Conservation (phyloP, 2,888 invertebrate species). For the Psylliodes chrysocephalus region DNA sequence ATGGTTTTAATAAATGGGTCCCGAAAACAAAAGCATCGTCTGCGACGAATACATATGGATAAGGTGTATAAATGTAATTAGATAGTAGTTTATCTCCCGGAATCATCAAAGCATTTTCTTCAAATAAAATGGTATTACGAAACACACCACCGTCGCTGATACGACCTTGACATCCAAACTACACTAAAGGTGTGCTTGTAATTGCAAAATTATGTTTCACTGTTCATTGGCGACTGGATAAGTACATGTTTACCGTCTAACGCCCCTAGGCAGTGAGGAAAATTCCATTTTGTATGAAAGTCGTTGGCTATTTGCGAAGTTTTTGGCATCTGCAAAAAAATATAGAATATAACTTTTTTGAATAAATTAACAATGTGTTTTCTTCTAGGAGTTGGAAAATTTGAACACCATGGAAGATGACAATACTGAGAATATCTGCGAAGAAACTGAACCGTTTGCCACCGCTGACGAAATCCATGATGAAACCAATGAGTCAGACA, state of each 20-base stretch:
- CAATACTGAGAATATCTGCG: constrained; percentile 25
- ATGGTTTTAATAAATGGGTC: constrained; percentile 19
- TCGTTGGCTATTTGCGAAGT: constrained; percentile 7
- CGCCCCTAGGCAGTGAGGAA: background rate
- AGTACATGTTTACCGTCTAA: constrained; percentile 15
- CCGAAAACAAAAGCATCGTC: no score
- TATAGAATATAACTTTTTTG: constrained; percentile 18
- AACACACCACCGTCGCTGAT: constrained; percentile 18
- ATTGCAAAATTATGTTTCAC: constrained; percentile 18
- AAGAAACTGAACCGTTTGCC: constrained; percentile 28
- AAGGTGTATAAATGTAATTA: constrained; percentile 6
- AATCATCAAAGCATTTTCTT: constrained; percentile 5
- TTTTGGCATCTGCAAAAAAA: constrained; percentile 17
- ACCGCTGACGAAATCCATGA: constrained; percentile 28
- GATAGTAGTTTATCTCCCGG: constrained; percentile 5
- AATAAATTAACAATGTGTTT: constrained; percentile 19
- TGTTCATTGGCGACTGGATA: constrained; percentile 21
- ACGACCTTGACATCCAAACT: constrained; percentile 20
- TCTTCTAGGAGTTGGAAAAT: constrained; percentile 30
- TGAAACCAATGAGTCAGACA: constrained; percentile 24
- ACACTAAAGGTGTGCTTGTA: constrained; percentile 17
- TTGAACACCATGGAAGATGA: constrained; percentile 30
- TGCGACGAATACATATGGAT: constrained; percentile 8
- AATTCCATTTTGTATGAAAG: constrained; percentile 18
- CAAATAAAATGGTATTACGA: constrained; percentile 4